phyloP scores from a whole-genome alignment of 2,113 vertebrate genomes.

The Picathartes gymnocephalus region DNA sequence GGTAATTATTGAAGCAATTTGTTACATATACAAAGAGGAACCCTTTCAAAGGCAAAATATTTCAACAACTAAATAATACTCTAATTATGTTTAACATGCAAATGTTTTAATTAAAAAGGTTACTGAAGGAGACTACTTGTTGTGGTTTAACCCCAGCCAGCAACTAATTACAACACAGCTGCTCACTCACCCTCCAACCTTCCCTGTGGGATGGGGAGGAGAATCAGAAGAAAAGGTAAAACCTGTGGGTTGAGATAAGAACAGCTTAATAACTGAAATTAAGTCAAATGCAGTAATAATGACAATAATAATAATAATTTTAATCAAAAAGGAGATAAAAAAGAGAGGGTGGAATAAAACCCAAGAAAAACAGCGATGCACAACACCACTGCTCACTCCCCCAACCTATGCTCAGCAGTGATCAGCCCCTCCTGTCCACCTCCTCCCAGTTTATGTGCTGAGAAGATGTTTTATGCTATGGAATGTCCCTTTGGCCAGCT shows the following conservation, averaged over 20 bases:
- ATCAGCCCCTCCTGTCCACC: neutral
- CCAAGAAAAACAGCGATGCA: neutral
- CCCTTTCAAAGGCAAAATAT: neutral
- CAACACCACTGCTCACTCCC: neutral
- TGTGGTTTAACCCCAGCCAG: neutral
- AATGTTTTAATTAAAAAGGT: neutral
- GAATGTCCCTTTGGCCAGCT: neutral
- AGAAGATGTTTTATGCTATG: neutral
- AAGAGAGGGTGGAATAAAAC: neutral
- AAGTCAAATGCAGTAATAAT: neutral
- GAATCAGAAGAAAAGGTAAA: neutral
- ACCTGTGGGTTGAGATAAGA: neutral
- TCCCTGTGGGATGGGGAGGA: neutral
- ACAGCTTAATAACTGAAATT: neutral
- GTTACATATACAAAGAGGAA: neutral
- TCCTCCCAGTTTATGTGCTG: neutral
- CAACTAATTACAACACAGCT: neutral
- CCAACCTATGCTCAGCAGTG: fast-evolving
- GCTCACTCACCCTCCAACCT: neutral
- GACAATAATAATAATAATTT: neutral
- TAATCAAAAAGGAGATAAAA: neutral
- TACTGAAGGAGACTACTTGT: neutral
- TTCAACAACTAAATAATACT: neutral
- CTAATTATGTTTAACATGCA: neutral
- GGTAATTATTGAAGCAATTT: neutral